Base-by-base conservation (phyloP, 2,888 invertebrate species). In the Xanthorhoe designata region DNA sequence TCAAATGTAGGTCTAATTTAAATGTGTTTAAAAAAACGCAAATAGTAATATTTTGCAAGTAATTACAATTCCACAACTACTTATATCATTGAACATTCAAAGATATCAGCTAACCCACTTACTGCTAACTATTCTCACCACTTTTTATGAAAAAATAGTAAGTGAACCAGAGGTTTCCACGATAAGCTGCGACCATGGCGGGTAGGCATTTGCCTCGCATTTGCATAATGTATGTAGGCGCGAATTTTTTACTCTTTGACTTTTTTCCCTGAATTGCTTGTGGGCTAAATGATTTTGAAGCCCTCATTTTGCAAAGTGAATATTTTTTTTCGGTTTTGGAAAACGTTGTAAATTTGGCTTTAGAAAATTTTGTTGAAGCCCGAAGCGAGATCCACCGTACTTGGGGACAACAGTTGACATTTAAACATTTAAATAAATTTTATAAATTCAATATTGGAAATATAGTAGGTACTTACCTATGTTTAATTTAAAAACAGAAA, bases 181-280 rank as follows among this genome's bases (percentile, higher is more conserved):
- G 54, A 35, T 18, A 17, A 32, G 52, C 56, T 60, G 53, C 58
- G 60, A 17, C 47, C 13, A 35, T 18, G 53, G 61, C 61, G 15
- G 64, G 62, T 69, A 66, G 69, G 69, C 68, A 69, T 73, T 73
- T 53, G 61, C 61, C 59, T 42, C 50, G 61, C 49, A 69, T 74
- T 73, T 74, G 63, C 73, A 73, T 74, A 74, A 71, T 71, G 69
- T 70, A 74, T 70, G 69, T 59, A 17, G 62, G 65, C 63, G 64
- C 53, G 64, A 58, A 63, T 68, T 66, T 72, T 71, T 72, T 67
- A 70, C 64, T 59, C 64, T 71, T 69, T 67, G 64, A 57, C 67
- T 58, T 73, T 68, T 69, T 69, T 54, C 45, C 54, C 55, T 65
- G 64, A 62, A 68, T 66, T 70, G 51, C 66, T 56, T 57, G 55